Percentiles rank a stretch among this genome's conserved stretches.
Conservation (phyloP, 2,888 invertebrate species). For the Glaucopsyche alexis region DNA sequence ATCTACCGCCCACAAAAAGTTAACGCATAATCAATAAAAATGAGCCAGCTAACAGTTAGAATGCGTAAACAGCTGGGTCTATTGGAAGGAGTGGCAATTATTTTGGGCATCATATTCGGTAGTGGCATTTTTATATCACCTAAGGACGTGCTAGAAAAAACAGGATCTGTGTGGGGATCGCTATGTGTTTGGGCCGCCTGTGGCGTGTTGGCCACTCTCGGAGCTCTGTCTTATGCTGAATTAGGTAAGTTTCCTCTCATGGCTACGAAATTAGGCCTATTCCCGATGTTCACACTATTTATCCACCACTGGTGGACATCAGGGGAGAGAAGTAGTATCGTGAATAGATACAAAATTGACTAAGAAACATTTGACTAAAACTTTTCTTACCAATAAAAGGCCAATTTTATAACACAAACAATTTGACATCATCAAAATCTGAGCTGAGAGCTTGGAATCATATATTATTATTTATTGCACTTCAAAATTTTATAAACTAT, state of each 20-base stretch:
- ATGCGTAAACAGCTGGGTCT: conserved; percentile 95
- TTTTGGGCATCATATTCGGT: conserved; percentile 96
- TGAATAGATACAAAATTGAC: too few relatives aligned
- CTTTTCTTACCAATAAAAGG: too few relatives aligned
- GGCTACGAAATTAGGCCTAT: background rate
- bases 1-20: conserved; percentile 8
- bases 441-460: too few relatives aligned
- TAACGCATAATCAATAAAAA: conserved; percentile 37
- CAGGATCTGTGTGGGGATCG: conserved; percentile 93
- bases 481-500: too few relatives aligned
- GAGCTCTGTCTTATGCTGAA: conserved; percentile 98
- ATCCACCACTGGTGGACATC: too few relatives aligned
- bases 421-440: too few relatives aligned
- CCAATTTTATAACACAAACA: too few relatives aligned
- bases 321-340: too few relatives aligned
- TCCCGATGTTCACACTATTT: too few relatives aligned
- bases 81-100: conserved; percentile 95
- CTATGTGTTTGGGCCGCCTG: conserved; percentile 93
- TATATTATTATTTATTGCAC: too few relatives aligned
- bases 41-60: conserved; percentile 81
- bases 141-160: conserved; percentile 94
- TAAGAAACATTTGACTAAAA: too few relatives aligned
- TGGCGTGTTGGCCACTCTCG: conserved; percentile 93
- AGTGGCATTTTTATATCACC: conserved; percentile 98
- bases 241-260: conserved; percentile 78